A percentile compares a stretch with the other conserved stretches of the same genome.
Evolutionary conservation across 1,140 invertebrate genomes (phyloP).

Genomic region (Riptortus pedestris): DNA sequence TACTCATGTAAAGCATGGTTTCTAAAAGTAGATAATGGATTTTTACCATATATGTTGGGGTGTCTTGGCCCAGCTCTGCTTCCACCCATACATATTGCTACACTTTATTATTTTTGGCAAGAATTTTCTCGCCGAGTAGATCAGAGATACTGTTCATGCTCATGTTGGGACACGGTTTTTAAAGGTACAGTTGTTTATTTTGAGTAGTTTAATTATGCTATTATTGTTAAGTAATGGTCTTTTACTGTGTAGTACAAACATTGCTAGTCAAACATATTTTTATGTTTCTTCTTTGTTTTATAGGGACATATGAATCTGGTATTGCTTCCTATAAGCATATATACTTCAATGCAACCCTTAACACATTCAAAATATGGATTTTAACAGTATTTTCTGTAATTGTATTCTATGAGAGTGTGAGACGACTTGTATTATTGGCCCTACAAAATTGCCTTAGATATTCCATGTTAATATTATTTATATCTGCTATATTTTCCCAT

Average conservation of each 20-base stretch:
- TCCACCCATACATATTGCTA: conserved; percentile 30
- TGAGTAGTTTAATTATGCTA: too few relatives aligned
- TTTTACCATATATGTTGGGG: conserved; percentile 11
- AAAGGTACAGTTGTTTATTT: conserved; percentile 31
- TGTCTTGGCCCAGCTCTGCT: conserved; percentile 26
- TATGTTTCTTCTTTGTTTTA: conserved; percentile 33
- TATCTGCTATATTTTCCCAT: conserved; percentile 62
- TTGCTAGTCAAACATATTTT: not conserved
- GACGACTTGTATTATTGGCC: conserved; percentile 48
- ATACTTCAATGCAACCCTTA: conserved; percentile 69
- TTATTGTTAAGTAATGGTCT: too few relatives aligned
- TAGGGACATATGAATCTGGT: conserved; percentile 62
- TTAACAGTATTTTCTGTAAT: conserved; percentile 55
- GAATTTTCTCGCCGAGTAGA: conserved; percentile 27
- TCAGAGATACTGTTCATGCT: conserved; percentile 30
- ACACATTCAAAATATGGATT: conserved; percentile 67
- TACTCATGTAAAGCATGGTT: not conserved
- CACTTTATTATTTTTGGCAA: conserved; percentile 31
- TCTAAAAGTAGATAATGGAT: conserved; percentile 2
- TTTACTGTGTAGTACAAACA: too few relatives aligned
- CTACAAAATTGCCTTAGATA: conserved; percentile 46
- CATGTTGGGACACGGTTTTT: conserved; percentile 33
- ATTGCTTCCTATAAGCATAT: conserved; percentile 67
- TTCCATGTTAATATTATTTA: conserved; percentile 60
- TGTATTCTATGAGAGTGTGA: conserved; percentile 58